phyloP scores from a whole-genome alignment of 2,113 vertebrate species.

The Psilopsiagon aurifrons region DNA sequence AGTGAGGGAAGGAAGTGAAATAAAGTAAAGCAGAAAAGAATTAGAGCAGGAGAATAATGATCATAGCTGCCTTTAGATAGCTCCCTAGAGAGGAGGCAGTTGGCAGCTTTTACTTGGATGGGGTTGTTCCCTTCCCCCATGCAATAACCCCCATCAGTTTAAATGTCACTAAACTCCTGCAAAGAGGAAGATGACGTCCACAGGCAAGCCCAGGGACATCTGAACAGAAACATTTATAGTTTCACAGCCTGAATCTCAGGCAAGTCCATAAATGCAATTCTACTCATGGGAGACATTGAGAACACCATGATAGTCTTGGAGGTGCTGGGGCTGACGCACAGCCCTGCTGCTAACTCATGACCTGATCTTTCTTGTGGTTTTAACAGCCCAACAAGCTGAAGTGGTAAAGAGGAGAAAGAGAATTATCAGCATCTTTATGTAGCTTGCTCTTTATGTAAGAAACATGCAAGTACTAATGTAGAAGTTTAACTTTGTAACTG shows the following conservation, averaged over 20 bases:
- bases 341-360: not conserved
- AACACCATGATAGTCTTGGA: not conserved
- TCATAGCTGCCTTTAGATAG: not conserved
- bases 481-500: not conserved
- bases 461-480: not conserved
- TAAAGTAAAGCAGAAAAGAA: not conserved
- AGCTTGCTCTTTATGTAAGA: not conserved
- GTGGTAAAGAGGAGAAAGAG: not conserved
- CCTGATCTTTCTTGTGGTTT: not conserved
- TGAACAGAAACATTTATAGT: not conserved
- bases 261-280: not conserved
- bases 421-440: not conserved
- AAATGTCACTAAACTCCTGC: not conserved
- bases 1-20: not conserved
- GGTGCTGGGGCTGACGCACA: not conserved
- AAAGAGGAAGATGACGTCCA: not conserved
- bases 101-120: not conserved
- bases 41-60: conserved; percentile 6
- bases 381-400: not conserved
- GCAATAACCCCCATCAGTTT: not conserved
- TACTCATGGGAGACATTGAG: not conserved
- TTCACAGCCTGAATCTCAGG: not conserved
- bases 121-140: not conserved
- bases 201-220: not conserved
- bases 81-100: not conserved